Conservation (phyloP, 2,113 vertebrate genomes). For the Scatophagus argus region DNA sequence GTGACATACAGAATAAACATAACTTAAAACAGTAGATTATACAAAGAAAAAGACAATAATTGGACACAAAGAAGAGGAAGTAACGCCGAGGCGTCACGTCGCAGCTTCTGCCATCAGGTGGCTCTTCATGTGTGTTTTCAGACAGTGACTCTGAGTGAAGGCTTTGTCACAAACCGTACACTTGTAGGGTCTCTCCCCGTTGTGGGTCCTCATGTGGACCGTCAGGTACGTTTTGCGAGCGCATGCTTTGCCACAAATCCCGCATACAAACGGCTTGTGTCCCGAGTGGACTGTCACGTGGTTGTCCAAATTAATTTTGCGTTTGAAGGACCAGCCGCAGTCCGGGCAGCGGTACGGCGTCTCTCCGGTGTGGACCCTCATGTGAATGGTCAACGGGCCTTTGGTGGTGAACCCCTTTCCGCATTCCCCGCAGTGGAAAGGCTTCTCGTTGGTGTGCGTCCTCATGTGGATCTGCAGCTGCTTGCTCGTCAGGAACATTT, state of each 20-base stretch:
- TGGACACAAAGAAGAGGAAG: too few species aligned
- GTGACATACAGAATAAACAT: too few species aligned
- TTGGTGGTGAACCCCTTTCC: slow-evolving; percentile 61
- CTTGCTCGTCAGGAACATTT: slow-evolving; percentile 62
- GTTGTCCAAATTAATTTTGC: slow-evolving; percentile 63
- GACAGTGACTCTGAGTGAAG: slow-evolving; percentile 76
- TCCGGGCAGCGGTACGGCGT: slow-evolving; percentile 60
- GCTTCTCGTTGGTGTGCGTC: slow-evolving; percentile 61
- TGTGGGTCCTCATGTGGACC: slow-evolving; percentile 75
- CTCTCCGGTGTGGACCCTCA: slow-evolving; percentile 67
- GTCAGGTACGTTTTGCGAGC: slow-evolving; percentile 66
- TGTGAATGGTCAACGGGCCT: slow-evolving; percentile 51
- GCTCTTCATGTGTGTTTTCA: slow-evolving; percentile 73
- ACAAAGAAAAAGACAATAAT: too few species aligned
- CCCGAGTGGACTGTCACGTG: slow-evolving; percentile 63
- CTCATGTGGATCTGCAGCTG: slow-evolving; percentile 72
- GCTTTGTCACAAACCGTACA: slow-evolving; percentile 61
- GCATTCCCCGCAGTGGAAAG: slow-evolving; percentile 55
- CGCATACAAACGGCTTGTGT: slow-evolving; percentile 56
- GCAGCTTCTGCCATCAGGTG: slow-evolving; percentile 6
- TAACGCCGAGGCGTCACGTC: neutral
- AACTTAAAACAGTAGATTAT: too few species aligned
- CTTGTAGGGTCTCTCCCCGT: slow-evolving; percentile 70
- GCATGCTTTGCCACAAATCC: slow-evolving; percentile 67
- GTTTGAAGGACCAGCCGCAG: slow-evolving; percentile 67